Conservation (phyloP, 2,797 vertebrate genomes). For the Labroides dimidiatus region DNA sequence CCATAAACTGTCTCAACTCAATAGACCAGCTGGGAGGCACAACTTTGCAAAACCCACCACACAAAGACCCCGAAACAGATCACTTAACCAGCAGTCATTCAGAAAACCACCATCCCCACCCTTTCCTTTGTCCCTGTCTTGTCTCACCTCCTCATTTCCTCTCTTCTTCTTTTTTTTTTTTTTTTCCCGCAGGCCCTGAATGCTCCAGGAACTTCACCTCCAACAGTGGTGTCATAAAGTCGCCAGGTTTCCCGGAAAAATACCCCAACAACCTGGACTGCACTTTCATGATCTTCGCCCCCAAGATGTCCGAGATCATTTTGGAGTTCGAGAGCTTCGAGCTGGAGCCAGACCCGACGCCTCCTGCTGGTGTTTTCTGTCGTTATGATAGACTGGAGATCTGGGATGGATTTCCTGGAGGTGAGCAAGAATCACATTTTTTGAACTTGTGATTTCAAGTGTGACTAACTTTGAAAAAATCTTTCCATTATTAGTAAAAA, state of each 20-base stretch:
- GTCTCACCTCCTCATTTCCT: conserved; percentile 25
- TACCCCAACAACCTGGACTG: conserved; percentile 98
- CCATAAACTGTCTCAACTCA: conserved; percentile 49
- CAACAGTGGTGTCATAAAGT: conserved; percentile 92
- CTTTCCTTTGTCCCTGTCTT: conserved; percentile 25
- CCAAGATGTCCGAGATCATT: conserved; percentile 96
- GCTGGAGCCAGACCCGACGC: conserved; percentile 92
- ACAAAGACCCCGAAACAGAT: conserved; percentile 48
- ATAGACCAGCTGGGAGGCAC: conserved; percentile 45
- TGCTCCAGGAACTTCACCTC: conserved; percentile 97
- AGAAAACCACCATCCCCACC: conserved; percentile 13
- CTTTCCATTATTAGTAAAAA: no score
- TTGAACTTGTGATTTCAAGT: background rate
- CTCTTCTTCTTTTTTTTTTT: background rate
- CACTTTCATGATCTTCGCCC: conserved; percentile 98
- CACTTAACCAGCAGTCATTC: conserved; percentile 37
- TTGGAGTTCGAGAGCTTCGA: conserved; percentile 98
- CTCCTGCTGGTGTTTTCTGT: conserved; percentile 91
- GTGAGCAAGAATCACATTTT: conserved; percentile 73
- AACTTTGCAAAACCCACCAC: conserved; percentile 16
- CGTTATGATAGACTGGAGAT: conserved; percentile 97
- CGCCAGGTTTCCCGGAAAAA: conserved; percentile 96
- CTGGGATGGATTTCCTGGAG: conserved; percentile 98
- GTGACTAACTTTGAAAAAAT: no score
- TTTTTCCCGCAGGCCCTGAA: conserved; percentile 88